phyloP scores from a whole-genome alignment of 1,140 invertebrate genomes.

The Lanistes nyassanus region DNA sequence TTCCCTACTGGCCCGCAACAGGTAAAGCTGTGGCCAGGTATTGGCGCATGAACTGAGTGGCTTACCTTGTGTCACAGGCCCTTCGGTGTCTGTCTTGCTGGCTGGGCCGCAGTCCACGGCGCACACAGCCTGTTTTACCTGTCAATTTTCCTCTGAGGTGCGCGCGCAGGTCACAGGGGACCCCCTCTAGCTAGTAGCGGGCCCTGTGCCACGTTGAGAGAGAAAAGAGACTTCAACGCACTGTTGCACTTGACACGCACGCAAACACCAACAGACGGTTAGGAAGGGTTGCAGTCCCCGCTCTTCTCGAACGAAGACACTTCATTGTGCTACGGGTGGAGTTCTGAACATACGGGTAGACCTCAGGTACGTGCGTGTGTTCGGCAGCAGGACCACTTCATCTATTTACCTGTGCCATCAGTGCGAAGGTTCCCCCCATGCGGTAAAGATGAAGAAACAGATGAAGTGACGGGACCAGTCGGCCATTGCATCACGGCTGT shows the following conservation, averaged over 20 bases:
- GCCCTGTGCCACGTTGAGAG: background rate
- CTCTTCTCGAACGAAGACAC: background rate
- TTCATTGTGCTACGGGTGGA: background rate
- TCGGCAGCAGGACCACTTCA: no score
- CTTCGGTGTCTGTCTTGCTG: background rate
- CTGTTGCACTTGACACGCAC: background rate
- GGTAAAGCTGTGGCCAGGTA: slow-evolving; percentile 13
- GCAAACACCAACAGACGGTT: background rate
- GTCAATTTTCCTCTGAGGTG: background rate
- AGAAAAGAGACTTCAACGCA: background rate
- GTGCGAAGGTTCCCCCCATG: no score
- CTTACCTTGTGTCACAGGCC: background rate
- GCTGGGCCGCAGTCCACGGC: no score
- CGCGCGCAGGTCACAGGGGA: slow-evolving; percentile 11
- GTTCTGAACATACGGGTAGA: background rate
- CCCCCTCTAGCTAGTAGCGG: background rate
- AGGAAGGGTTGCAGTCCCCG: background rate
- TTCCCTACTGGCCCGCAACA: no score
- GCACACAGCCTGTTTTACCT: background rate
- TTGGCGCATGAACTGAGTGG: slow-evolving; percentile 11
- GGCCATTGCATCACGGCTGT: no score
- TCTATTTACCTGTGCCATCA: no score
- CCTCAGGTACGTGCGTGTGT: no score
- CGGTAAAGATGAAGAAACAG: no score
- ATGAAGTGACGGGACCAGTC: no score